These are phyloP conservation scores for Petrophora chlorosata DNA, from an alignment of 2,888 invertebrate species.

Conservation along the genomic window DNA sequence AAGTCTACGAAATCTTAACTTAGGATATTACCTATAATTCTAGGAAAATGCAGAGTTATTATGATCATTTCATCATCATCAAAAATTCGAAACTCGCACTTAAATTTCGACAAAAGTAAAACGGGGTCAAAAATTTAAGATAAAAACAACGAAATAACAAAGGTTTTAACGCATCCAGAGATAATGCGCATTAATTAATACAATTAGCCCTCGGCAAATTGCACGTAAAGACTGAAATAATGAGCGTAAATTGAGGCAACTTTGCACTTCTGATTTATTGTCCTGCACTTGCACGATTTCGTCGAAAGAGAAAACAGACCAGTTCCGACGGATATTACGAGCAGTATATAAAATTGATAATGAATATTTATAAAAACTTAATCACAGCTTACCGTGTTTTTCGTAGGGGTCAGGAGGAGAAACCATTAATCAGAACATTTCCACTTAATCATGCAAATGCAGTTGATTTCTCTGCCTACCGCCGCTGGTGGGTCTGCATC, in stretches of 20 bases:
- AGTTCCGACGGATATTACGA: slow-evolving; percentile 75
- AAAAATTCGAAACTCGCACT: neutral
- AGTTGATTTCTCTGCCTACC: slow-evolving; percentile 54
- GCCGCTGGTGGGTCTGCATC: slow-evolving; percentile 32
- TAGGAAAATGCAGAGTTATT: no score
- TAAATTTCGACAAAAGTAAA: slow-evolving; percentile 36
- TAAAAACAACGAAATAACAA: slow-evolving; percentile 62
- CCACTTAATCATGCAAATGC: slow-evolving; percentile 70
- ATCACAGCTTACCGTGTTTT: slow-evolving; percentile 69
- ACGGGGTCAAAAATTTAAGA: slow-evolving; percentile 54
- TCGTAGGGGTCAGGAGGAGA: slow-evolving; percentile 67
- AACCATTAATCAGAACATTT: slow-evolving; percentile 77
- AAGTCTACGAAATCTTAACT: no score
- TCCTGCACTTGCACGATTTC: slow-evolving; percentile 78
- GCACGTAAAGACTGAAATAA: slow-evolving; percentile 79
- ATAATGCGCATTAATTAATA: slow-evolving; percentile 81
- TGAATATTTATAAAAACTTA: slow-evolving; percentile 82
- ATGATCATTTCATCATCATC: no score
- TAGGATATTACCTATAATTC: no score
- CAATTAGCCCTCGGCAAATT: slow-evolving; percentile 82
- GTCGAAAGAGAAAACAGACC: slow-evolving; percentile 82
- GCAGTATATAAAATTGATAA: slow-evolving; percentile 78
- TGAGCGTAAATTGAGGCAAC: slow-evolving; percentile 81
- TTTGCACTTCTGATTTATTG: slow-evolving; percentile 84
- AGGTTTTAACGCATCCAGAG: slow-evolving; percentile 68